Evolutionary conservation across 2,888 invertebrate species (phyloP).

Genomic region (Heliconius ismenius): DNA sequence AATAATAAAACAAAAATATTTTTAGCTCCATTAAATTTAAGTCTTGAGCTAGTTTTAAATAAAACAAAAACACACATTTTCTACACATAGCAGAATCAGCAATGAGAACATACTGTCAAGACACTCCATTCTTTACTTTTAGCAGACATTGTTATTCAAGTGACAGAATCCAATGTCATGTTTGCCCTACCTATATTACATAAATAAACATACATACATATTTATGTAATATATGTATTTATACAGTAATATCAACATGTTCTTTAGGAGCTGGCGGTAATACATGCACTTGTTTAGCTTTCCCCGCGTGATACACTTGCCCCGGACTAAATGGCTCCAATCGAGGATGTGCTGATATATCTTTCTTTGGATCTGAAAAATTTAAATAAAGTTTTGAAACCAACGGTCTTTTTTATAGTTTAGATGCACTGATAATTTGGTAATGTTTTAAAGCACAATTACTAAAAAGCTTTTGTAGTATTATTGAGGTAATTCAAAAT

Average conservation of each 20-base stretch:
- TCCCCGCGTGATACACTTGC: slow-evolving; percentile 95
- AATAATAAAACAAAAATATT: too few species aligned
- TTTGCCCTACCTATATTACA: background rate
- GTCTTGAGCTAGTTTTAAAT: background rate
- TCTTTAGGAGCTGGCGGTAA: slow-evolving; percentile 80
- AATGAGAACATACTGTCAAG: background rate
- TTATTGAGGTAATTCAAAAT: too few species aligned
- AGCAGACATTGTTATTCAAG: background rate
- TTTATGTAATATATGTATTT: slow-evolving; percentile 5
- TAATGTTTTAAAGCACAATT: too few species aligned
- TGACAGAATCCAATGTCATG: background rate
- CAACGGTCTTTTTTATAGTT: background rate
- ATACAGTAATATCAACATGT: slow-evolving; percentile 55
- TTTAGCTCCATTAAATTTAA: background rate
- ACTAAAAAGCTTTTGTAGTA: too few species aligned
- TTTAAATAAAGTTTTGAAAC: background rate
- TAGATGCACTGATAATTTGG: background rate
- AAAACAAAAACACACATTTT: background rate
- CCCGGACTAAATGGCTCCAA: slow-evolving; percentile 94
- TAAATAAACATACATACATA: background rate
- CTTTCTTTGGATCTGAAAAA: slow-evolving; percentile 63
- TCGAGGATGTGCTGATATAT: slow-evolving; percentile 85
- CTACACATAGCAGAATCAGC: background rate
- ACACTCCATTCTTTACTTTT: background rate
- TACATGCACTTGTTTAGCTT: slow-evolving; percentile 95